Percentiles rank a stretch among this genome's conserved stretches.
Conservation (phyloP, 2,888 invertebrate species). For the Cepaea hortensis region DNA sequence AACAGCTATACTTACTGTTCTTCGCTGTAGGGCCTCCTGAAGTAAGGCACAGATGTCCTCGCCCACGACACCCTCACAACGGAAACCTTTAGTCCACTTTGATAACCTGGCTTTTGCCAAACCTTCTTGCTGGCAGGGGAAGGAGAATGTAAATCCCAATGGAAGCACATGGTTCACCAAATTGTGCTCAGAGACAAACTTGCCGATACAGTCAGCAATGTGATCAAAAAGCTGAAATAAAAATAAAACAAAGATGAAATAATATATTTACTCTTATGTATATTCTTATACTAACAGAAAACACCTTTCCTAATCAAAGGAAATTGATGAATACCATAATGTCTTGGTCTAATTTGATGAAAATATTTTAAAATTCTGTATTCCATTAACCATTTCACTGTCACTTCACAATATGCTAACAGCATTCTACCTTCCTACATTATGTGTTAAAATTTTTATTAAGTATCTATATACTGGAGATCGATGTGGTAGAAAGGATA, state of each 20-base stretch:
- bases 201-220: constrained; percentile 93
- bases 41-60: constrained; percentile 93
- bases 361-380: too few species aligned
- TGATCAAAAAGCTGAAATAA: constrained; percentile 88
- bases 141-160: constrained; percentile 97
- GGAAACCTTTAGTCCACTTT: constrained; percentile 97
- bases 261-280: not conserved
- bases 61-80: constrained; percentile 91
- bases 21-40: constrained; percentile 90
- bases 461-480: too few species aligned
- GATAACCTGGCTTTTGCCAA: constrained; percentile 90
- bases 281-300: too few species aligned
- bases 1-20: constrained; percentile 81
- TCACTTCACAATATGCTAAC: too few species aligned
- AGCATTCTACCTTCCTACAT: too few species aligned
- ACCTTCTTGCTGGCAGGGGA: constrained; percentile 91
- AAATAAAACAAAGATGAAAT: not conserved
- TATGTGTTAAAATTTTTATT: too few species aligned
- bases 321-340: too few species aligned
- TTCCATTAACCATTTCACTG: too few species aligned
- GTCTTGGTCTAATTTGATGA: too few species aligned
- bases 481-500: too few species aligned
- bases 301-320: too few species aligned
- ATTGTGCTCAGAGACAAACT: constrained; percentile 90
- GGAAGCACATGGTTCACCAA: constrained; percentile 84